Evolutionary conservation across 2,113 vertebrate genomes (phyloP), one percentile per base, ranked within the genome.

Genomic region (Hepsetus odoe): DNA sequence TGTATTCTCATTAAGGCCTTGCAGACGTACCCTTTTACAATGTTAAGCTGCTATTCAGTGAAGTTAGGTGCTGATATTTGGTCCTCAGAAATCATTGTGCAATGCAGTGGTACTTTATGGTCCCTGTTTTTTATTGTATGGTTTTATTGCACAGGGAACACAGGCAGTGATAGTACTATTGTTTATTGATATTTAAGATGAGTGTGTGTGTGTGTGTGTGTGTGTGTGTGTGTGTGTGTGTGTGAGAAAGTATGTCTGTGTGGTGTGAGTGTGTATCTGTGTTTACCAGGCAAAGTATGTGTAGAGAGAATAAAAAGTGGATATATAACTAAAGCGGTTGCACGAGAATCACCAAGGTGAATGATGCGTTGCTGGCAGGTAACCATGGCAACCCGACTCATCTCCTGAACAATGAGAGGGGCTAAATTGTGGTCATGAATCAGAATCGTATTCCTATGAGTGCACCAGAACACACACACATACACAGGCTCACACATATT

Each of bases 371-470:
- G 40, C 67, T 24, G 11, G n/a, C 33, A 40, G 26, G 77, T 83
- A 72, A 68, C 82, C 69, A 65, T 73, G 55, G 78, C 74, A 83
- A 83, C 64, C 14, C 38, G 16, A 75, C 61, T 73, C 69, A 61
- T 53, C 68, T 51, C 18, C 65, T 53, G 44, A 83, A 72, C 74
- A 83, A 42, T 66, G 69, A 67, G 40, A 72, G 58, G 26, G 69
- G 69, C 56, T 73, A 42, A 77, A 77, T 72, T 26, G 38, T 80
- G 77, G 53, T 69, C 68, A 80, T 83, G 74, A 73, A 80, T 83
- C 77, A 77, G 69, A 49, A 77, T 42, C 59, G 5, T 65, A 46
- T 79, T 65, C 61, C 59, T 80, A 14, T 80, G 49, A 68, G 28
- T 74, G n/a, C 64, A 73, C 40, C 18, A 65, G 61, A 28, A 26